A percentile compares a stretch with the other conserved stretches of the same genome.
Evolutionary conservation across 1,140 invertebrate species (phyloP).

Genomic region (Scaptodrosophila lebanonensis): DNA sequence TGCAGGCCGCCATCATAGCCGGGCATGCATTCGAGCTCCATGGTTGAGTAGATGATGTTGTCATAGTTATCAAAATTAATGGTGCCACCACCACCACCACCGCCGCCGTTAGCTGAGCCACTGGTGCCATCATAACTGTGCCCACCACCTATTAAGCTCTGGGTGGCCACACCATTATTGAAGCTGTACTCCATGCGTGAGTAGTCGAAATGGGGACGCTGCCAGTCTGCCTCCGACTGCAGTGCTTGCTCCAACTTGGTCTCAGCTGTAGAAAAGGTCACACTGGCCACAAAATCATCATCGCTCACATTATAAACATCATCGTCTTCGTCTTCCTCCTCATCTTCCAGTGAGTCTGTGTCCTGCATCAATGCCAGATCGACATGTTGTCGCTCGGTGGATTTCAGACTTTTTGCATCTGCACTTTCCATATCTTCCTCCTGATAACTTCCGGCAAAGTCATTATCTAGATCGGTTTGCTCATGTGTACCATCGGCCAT

Average conservation of each 20-base stretch:
- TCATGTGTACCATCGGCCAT: conserved; percentile 58
- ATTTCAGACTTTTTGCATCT: background rate
- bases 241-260: conserved; percentile 20
- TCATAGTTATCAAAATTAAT: conserved; percentile 76
- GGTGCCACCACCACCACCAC: conserved; percentile 47
- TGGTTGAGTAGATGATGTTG: conserved; percentile 76
- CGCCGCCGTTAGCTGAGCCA: background rate
- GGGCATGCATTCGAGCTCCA: conserved; percentile 76
- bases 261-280: conserved; percentile 47
- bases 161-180: conserved; percentile 68
- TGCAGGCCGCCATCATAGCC: conserved; percentile 89
- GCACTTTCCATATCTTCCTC: conserved; percentile 14
- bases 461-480: conserved; percentile 47
- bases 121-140: conserved; percentile 32
- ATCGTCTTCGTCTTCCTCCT: conserved; percentile 41
- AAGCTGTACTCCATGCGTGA: conserved; percentile 76
- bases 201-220: conserved; percentile 72
- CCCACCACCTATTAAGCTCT: conserved; percentile 54
- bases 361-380: conserved; percentile 55
- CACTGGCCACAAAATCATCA: conserved; percentile 66
- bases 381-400: conserved; percentile 29
- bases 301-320: conserved; percentile 65
- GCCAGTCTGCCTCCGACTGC: conserved; percentile 37
- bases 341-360: conserved; percentile 54
- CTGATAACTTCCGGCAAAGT: conserved; percentile 37